These are phyloP conservation scores for Papilio machaon DNA, from an alignment of 1,140 invertebrate genomes.

Conservation along the genomic window DNA sequence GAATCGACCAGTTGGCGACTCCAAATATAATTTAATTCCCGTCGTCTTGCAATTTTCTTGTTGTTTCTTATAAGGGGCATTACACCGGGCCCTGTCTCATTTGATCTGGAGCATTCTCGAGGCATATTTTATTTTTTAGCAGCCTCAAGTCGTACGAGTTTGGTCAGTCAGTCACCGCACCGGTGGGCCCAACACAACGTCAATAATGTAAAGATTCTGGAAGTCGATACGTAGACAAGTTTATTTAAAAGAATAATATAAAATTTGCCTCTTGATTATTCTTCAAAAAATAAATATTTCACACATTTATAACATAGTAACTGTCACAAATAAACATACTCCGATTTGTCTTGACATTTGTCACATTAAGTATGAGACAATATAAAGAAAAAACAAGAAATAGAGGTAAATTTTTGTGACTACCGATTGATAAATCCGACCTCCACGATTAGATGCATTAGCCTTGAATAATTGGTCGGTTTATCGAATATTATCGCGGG, in stretches of 20 bases:
- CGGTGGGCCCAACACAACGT: slow-evolving; percentile 39
- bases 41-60: neutral
- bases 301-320: too few species aligned
- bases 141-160: slow-evolving; percentile 44
- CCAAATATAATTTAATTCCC: neutral
- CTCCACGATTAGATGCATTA: slow-evolving; percentile 15
- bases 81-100: slow-evolving; percentile 44
- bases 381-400: neutral
- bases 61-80: neutral
- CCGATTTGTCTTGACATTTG: too few species aligned
- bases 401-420: neutral
- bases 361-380: neutral
- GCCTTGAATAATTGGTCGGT: slow-evolving; percentile 10
- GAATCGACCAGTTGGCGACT: neutral
- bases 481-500: neutral
- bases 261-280: too few species aligned
- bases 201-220: slow-evolving; percentile 33
- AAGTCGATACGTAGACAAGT: slow-evolving; percentile 18
- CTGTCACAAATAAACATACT: too few species aligned
- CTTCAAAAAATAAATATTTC: too few species aligned
- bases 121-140: slow-evolving; percentile 51
- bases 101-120: slow-evolving; percentile 66
- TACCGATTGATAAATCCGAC: slow-evolving; percentile 20
- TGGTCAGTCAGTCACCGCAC: slow-evolving; percentile 52
- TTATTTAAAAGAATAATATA: too few species aligned